Evolutionary conservation across 2,113 vertebrate species (phyloP).

Genomic region (Tragelaphus buxtoni): DNA sequence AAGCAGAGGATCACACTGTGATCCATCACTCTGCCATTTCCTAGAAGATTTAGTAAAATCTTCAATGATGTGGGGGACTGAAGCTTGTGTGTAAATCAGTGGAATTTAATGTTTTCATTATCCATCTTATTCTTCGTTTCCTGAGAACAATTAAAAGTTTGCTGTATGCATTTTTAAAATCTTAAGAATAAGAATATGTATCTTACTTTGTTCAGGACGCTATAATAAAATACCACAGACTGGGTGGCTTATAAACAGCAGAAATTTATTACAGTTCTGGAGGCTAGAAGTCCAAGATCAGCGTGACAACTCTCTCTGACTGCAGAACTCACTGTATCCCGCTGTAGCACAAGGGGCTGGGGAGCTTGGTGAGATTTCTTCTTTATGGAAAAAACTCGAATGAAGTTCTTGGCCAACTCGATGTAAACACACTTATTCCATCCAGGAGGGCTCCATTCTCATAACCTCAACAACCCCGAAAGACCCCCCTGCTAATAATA

Average conservation of each 20-base stretch:
- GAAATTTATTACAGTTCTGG: background rate
- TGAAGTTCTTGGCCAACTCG: background rate
- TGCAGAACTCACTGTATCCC: too few species aligned
- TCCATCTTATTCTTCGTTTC: background rate
- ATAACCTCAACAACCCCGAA: background rate
- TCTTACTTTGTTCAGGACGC: background rate
- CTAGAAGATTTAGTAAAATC: background rate
- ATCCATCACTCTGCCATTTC: background rate
- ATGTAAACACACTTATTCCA: background rate
- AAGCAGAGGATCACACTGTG: background rate
- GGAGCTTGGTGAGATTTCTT: background rate
- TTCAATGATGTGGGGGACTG: background rate
- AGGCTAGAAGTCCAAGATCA: background rate
- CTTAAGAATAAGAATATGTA: background rate
- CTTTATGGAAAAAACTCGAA: background rate
- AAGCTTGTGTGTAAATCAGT: background rate
- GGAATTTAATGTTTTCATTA: background rate
- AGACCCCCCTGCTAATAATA: background rate
- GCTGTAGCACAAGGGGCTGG: fast-evolving
- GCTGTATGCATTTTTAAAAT: background rate
- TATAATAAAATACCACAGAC: background rate
- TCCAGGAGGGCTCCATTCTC: background rate
- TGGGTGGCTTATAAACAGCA: background rate
- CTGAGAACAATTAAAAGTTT: background rate
- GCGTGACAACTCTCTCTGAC: background rate